Percentiles rank a stretch among this genome's conserved stretches.
phyloP scores from a whole-genome alignment of 2,797 vertebrate genomes.

The Pempheris klunzingeri region DNA sequence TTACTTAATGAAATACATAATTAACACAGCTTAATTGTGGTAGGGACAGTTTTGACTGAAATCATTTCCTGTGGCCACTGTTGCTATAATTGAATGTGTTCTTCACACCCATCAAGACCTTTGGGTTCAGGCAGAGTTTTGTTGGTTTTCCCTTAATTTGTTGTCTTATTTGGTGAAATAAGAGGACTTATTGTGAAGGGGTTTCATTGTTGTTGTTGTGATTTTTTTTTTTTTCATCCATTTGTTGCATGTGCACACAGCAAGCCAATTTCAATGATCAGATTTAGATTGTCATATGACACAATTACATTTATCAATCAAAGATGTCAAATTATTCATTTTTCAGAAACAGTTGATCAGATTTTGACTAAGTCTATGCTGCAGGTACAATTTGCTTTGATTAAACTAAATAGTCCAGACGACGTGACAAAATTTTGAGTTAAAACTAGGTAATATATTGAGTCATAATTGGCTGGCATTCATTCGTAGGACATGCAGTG shows the following conservation, averaged over 20 bases:
- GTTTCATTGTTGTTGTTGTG: slow-evolving; percentile 26
- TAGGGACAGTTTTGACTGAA: slow-evolving; percentile 98
- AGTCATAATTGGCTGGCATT: slow-evolving; percentile 36
- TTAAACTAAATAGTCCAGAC: slow-evolving; percentile 14
- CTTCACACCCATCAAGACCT: slow-evolving; percentile 93
- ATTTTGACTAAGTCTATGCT: not conserved
- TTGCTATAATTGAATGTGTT: slow-evolving; percentile 97
- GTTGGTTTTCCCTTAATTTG: slow-evolving; percentile 55
- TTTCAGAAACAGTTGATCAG: not conserved
- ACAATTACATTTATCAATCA: not conserved
- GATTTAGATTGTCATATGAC: slow-evolving; percentile 7
- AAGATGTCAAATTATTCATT: not conserved
- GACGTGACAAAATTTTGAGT: slow-evolving; percentile 32
- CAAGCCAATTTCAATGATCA: not conserved
- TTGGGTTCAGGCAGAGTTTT: slow-evolving; percentile 85
- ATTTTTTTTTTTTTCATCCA: slow-evolving; percentile 5
- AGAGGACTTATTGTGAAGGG: slow-evolving; percentile 1
- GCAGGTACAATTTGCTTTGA: not conserved
- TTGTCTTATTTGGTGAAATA: slow-evolving; percentile 45
- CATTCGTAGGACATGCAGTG: slow-evolving; percentile 6
- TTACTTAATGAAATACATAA: slow-evolving; percentile 99
- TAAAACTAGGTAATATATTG: slow-evolving; percentile 31
- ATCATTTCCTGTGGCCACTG: slow-evolving; percentile 98
- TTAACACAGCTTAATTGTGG: slow-evolving; percentile 99
- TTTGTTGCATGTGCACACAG: not conserved